phyloP scores from a whole-genome alignment of 2,888 invertebrate species.

The Hydroisotoma schaefferi region DNA sequence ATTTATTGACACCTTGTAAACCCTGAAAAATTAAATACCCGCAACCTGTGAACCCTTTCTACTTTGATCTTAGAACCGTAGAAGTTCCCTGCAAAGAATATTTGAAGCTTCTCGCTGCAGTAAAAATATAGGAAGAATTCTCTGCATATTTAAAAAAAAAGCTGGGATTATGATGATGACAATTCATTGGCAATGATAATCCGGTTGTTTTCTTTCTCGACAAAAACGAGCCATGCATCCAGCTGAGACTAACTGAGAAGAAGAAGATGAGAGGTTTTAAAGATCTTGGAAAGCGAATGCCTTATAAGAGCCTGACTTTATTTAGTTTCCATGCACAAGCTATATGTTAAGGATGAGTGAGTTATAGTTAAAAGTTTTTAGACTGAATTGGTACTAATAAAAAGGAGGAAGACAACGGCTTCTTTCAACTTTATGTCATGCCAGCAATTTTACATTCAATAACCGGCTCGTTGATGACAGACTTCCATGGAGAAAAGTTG shows the following conservation, averaged over 20 bases:
- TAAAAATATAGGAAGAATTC: too few species aligned
- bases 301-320: too few species aligned
- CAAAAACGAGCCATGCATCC: neutral
- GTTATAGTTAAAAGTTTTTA: neutral
- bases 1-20: too few species aligned
- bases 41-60: too few species aligned
- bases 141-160: too few species aligned
- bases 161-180: constrained; percentile 6
- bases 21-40: too few species aligned
- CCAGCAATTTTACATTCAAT: constrained; percentile 10
- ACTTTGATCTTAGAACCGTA: too few species aligned
- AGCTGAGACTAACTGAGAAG: neutral
- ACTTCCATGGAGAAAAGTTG: neutral
- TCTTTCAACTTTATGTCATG: constrained; percentile 4
- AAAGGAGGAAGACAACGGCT: neutral
- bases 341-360: neutral
- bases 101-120: too few species aligned
- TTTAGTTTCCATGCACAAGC: too few species aligned
- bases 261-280: too few species aligned
- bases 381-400: constrained; percentile 4
- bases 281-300: too few species aligned
- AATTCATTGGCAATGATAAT: constrained; percentile 9
- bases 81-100: too few species aligned
- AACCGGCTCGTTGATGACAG: constrained; percentile 11
- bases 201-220: constrained; percentile 1